These are phyloP conservation scores for Xestia c-nigrum DNA, from an alignment of 2,888 invertebrate species.

Conservation along the genomic window DNA sequence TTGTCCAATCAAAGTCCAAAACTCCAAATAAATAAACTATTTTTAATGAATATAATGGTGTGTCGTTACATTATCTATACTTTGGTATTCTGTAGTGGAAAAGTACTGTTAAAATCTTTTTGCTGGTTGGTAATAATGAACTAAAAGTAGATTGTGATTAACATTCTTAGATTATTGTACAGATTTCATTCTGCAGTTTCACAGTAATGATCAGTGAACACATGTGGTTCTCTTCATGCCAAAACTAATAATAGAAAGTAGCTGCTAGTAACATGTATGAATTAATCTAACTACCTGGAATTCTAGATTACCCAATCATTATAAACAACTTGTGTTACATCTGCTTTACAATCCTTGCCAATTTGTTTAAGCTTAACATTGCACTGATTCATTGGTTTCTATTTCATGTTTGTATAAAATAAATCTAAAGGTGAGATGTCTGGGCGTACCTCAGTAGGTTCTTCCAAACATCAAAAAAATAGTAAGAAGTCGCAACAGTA, in stretches of 20 bases:
- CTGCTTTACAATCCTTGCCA: constrained; percentile 10
- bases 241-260: constrained; percentile 40
- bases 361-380: constrained; percentile 17
- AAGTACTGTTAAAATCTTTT: background rate
- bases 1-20: background rate
- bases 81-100: background rate
- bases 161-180: constrained; percentile 5
- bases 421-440: background rate
- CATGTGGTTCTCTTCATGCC: constrained; percentile 41
- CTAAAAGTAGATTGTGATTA: constrained; percentile 19
- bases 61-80: background rate
- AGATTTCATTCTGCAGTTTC: constrained; percentile 11
- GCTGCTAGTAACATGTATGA: constrained; percentile 19
- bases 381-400: background rate
- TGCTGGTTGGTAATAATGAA: constrained; percentile 4
- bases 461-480: background rate
- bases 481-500: background rate
- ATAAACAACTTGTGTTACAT: constrained; percentile 21
- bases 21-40: background rate
- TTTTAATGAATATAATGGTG: background rate
- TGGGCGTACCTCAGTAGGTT: background rate
- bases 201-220: constrained; percentile 26
- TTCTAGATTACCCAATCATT: constrained; percentile 12
- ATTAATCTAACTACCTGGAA: constrained; percentile 17
- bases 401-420: background rate